Evolutionary conservation across 2,797 vertebrate species (phyloP).

Genomic region (Melopsittacus undulatus): DNA sequence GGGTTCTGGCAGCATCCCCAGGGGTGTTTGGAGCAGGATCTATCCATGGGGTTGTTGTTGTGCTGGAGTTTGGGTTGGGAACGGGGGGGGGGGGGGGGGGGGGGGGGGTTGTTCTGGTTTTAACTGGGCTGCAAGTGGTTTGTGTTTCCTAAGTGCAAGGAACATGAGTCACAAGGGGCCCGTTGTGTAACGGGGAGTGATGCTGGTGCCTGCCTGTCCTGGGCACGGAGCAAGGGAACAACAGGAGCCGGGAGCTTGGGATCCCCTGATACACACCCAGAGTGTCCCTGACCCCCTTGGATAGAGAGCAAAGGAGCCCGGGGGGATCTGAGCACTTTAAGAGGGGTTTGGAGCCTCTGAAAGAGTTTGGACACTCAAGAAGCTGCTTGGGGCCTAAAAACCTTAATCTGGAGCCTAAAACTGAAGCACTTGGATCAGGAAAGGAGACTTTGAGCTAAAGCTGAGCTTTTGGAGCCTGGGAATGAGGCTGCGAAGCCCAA

Average conservation of each 20-base stretch:
- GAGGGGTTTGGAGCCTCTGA: neutral
- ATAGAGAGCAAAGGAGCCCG: neutral
- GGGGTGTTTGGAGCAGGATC: fast-evolving
- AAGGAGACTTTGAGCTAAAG: neutral
- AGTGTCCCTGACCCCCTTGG: neutral
- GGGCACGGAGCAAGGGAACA: neutral
- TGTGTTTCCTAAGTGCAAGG: neutral
- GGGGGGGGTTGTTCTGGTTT: neutral
- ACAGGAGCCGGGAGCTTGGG: neutral
- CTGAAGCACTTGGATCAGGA: neutral
- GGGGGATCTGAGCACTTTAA: neutral
- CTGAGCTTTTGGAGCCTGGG: neutral
- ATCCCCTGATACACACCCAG: neutral
- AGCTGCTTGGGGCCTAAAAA: neutral
- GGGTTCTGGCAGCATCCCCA: fast-evolving
- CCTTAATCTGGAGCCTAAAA: neutral
- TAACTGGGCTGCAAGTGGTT: neutral
- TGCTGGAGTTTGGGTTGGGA: neutral
- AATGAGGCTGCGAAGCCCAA: neutral
- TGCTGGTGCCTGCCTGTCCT: neutral
- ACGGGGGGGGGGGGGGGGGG: neutral
- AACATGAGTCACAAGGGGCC: neutral
- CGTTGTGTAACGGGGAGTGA: neutral
- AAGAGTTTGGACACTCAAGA: neutral
- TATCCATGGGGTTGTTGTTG: fast-evolving